Conservation (phyloP, 2,888 invertebrate species). For the Micoletzkya japonica region DNA sequence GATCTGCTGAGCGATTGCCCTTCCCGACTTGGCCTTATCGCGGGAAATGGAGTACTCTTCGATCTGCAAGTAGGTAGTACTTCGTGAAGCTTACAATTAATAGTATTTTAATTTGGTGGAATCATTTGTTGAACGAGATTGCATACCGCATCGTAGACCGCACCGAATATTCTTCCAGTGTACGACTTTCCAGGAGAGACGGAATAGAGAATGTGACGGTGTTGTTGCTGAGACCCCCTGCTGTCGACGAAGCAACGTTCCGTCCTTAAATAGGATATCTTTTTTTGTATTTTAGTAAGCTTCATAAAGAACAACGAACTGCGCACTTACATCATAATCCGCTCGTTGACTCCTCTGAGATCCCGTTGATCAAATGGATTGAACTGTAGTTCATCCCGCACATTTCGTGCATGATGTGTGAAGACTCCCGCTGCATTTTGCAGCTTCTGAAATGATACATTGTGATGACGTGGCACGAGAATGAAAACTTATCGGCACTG, state of each 20-base stretch:
- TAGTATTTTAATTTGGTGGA: neutral
- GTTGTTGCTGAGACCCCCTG: slow-evolving; percentile 56
- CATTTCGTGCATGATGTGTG: neutral
- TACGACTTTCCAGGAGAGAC: slow-evolving; percentile 12
- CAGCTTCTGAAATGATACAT: neutral
- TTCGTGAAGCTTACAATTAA: neutral
- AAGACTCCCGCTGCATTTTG: neutral
- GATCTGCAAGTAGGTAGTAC: neutral
- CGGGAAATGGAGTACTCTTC: neutral
- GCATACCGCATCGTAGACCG: slow-evolving; percentile 24
- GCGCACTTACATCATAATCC: slow-evolving; percentile 45
- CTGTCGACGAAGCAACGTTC: slow-evolving; percentile 64
- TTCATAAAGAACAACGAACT: no score
- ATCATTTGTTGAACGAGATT: neutral
- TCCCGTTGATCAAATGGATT: slow-evolving; percentile 45
- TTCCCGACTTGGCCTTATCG: slow-evolving; percentile 6
- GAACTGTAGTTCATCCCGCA: slow-evolving; percentile 9
- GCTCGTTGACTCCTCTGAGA: slow-evolving; percentile 42
- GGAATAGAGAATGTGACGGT: slow-evolving; percentile 57
- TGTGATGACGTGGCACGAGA: no score
- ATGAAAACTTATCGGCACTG: neutral
- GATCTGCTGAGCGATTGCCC: slow-evolving; percentile 16
- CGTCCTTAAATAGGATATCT: slow-evolving; percentile 4
- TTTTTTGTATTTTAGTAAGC: no score
- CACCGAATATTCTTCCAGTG: slow-evolving; percentile 9